A percentile compares a stretch with the other conserved stretches of the same genome.
phyloP scores from a whole-genome alignment of 2,113 vertebrate species.

The Pollimyrus isidori region DNA sequence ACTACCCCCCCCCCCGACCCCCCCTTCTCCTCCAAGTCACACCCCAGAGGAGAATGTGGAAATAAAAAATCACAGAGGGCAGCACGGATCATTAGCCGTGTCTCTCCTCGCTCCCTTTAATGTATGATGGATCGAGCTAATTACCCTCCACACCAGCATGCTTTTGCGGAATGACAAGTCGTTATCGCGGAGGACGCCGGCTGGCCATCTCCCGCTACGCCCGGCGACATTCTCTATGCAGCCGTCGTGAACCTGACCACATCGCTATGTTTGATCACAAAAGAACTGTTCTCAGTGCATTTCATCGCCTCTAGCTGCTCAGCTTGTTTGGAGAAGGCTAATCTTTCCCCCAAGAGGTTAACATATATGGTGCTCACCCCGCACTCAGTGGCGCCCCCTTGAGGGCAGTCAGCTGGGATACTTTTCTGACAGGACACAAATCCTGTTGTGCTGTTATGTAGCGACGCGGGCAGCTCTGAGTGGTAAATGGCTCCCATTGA shows the following conservation, averaged over 20 bases:
- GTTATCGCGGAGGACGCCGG: background rate
- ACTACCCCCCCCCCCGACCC: background rate
- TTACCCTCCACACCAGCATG: background rate
- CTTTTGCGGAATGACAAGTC: slow-evolving; percentile 18
- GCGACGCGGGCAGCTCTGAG: background rate
- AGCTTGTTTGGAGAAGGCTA: background rate
- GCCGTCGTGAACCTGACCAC: background rate
- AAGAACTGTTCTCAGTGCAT: background rate
- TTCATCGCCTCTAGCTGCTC: background rate
- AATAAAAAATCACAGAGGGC: slow-evolving; percentile 12
- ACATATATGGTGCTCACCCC: background rate
- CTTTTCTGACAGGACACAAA: background rate
- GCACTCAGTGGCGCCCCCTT: background rate
- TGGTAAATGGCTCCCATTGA: background rate
- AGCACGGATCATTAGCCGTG: slow-evolving; percentile 12
- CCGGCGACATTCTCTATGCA: background rate
- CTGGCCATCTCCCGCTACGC: background rate
- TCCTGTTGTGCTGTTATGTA: background rate
- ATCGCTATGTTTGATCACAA: background rate
- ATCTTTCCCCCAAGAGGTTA: background rate
- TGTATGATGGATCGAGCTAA: slow-evolving; percentile 15
- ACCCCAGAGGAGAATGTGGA: background rate
- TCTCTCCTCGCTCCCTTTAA: slow-evolving; percentile 1
- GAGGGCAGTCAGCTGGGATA: background rate
- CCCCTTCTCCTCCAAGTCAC: background rate